phyloP scores from a whole-genome alignment of 2,797 vertebrate genomes.

The Taenioides sp. region DNA sequence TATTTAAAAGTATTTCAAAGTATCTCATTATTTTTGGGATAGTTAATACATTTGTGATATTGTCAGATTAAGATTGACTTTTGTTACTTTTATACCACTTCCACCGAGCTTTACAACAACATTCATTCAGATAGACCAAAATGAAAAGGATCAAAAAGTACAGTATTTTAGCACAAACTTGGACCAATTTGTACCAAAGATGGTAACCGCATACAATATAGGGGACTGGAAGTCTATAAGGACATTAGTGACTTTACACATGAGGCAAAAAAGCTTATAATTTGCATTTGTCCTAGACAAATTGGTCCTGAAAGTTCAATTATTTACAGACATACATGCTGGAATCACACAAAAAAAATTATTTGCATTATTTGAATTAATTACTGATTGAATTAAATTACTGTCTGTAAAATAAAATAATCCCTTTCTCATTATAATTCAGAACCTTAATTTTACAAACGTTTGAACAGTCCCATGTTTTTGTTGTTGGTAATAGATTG shows the following conservation, averaged over 20 bases:
- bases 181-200: conserved; percentile 38
- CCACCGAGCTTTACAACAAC: conserved; percentile 12
- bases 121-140: conserved; percentile 11
- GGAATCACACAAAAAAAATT: no score
- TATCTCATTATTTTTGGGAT: conserved; percentile 24
- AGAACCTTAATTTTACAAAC: background rate
- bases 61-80: background rate
- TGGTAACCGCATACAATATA: conserved; percentile 29
- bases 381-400: no score
- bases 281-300: background rate
- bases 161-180: conserved; percentile 11
- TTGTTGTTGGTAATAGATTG: no score
- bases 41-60: conserved; percentile 21
- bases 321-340: no score
- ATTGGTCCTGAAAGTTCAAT: background rate
- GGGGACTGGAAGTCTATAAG: conserved; percentile 20
- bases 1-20: conserved; percentile 1
- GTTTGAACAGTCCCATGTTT: no score
- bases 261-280: background rate
- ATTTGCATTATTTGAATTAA: no score
- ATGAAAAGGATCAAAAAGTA: conserved; percentile 13
- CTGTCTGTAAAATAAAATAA: no score
- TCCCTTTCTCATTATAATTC: background rate
- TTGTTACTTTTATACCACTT: conserved; percentile 6
- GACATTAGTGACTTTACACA: background rate